Evolutionary conservation across 2,113 vertebrate genomes (phyloP).

Genomic region (Eulemur macaco): DNA sequence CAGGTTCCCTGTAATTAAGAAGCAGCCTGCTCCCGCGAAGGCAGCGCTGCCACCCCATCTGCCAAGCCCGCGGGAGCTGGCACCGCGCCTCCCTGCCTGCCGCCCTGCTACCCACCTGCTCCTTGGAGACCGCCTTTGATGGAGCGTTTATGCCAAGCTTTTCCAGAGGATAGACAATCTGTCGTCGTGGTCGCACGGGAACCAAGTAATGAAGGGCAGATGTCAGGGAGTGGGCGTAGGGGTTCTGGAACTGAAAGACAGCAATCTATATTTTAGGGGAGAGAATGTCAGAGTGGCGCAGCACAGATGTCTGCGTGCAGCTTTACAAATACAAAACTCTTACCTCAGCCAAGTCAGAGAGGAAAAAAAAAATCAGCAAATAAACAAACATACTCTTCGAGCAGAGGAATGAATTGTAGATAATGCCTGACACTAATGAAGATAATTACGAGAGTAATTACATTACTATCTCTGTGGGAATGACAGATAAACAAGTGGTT

Average conservation of each 20-base stretch:
- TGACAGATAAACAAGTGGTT: slow-evolving; percentile 98
- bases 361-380: slow-evolving; percentile 82
- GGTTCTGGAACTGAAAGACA: slow-evolving; percentile 87
- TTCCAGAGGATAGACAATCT: slow-evolving; percentile 96
- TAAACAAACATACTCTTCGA: slow-evolving; percentile 88
- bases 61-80: slow-evolving; percentile 82
- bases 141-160: slow-evolving; percentile 94
- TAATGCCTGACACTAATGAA: slow-evolving; percentile 98
- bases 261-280: slow-evolving; percentile 82
- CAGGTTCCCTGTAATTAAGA: slow-evolving; percentile 85
- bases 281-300: slow-evolving; percentile 83
- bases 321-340: slow-evolving; percentile 83
- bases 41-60: slow-evolving; percentile 85
- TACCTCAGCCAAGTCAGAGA: slow-evolving; percentile 85
- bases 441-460: slow-evolving; percentile 98
- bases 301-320: slow-evolving; percentile 82
- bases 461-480: slow-evolving; percentile 99
- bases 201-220: slow-evolving; percentile 91
- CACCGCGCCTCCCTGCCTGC: slow-evolving; percentile 84
- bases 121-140: slow-evolving; percentile 89
- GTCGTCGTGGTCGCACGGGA: slow-evolving; percentile 94
- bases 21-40: slow-evolving; percentile 80
- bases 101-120: slow-evolving; percentile 90
- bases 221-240: slow-evolving; percentile 90
- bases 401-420: slow-evolving; percentile 93